Evolutionary conservation across 1,140 invertebrate genomes (phyloP).

Genomic region (Panagrolaimus sp.): DNA sequence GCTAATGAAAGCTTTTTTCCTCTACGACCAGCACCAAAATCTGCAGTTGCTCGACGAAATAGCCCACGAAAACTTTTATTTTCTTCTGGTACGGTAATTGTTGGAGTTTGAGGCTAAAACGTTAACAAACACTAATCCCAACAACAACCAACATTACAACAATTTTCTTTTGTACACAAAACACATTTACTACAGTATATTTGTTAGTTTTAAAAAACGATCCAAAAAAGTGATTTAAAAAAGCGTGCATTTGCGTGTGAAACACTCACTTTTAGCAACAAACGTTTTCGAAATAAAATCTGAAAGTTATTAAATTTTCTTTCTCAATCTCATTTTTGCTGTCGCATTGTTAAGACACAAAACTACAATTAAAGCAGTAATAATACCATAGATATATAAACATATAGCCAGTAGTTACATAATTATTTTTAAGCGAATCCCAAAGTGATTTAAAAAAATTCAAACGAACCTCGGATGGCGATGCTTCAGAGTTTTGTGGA

Average conservation of each 20-base stretch:
- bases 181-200: neutral
- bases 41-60: neutral
- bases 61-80: neutral
- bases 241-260: neutral
- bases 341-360: too few relatives aligned
- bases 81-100: neutral
- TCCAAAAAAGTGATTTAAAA: neutral
- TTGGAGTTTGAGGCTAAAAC: constrained; percentile 3
- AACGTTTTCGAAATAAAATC: constrained; percentile 26
- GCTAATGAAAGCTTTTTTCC: neutral
- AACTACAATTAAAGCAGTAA: too few relatives aligned
- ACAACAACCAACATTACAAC: neutral
- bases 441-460: too few relatives aligned
- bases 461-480: constrained; percentile 34
- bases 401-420: too few relatives aligned
- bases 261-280: constrained; percentile 33
- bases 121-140: too few relatives aligned
- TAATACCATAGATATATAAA: too few relatives aligned
- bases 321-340: too few relatives aligned
- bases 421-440: too few relatives aligned
- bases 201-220: too few relatives aligned
- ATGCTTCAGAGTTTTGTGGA: constrained; percentile 35
- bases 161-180: neutral
- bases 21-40: neutral
- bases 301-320: constrained; percentile 19